Evolutionary conservation across 2,113 vertebrate species (phyloP), one percentile per base, ranked within the genome.

Genomic region (Gobius niger): DNA sequence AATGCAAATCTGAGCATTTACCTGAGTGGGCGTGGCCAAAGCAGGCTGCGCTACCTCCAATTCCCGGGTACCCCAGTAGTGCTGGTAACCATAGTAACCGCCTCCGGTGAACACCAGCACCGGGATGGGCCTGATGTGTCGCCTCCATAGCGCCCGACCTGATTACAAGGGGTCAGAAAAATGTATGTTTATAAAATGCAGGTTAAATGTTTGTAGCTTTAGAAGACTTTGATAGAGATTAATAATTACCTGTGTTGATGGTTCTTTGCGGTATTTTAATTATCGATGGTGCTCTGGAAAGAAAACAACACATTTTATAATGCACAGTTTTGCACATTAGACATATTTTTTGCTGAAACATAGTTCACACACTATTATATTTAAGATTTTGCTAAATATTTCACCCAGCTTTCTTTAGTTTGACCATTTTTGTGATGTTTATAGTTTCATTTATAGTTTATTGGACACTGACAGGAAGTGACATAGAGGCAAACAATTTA

Each of bases 51-150:
- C 71, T 12, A 41, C 75, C 19, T 81, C 81, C 5, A 60, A 40
- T 60, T 81, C 75, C n/a, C 15, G 40, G 11, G 61, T 63, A 42
- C 44, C 53, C 49, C n/a, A 76, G 72, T 85, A 90, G 46, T 82
- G 76, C 24, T 86, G 70, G 75, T 90, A 90, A 66, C 87, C 87
- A 41, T 85, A 72, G 73, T 88, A 88, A 80, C 85, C 74, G 3
- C 83, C 68, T 4, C 85, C 82, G 6, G 88, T 87, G 41, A 76
- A 65, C 12, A 90, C 24, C 4, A 90, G 73, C 13, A 90, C 0
- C 0, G 82, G 77, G 12, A 90, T 61, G 1, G 85, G 78, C 16
- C 82, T 60, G 57, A 60, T 65, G 13, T 71, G 82, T 0, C 82
- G 68, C 19, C 47, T 51, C 8, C 79, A 49, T 3, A 80, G 8